These are phyloP conservation scores for Hoplias malabaricus DNA, from an alignment of 2,113 vertebrate species.

Conservation along the genomic window DNA sequence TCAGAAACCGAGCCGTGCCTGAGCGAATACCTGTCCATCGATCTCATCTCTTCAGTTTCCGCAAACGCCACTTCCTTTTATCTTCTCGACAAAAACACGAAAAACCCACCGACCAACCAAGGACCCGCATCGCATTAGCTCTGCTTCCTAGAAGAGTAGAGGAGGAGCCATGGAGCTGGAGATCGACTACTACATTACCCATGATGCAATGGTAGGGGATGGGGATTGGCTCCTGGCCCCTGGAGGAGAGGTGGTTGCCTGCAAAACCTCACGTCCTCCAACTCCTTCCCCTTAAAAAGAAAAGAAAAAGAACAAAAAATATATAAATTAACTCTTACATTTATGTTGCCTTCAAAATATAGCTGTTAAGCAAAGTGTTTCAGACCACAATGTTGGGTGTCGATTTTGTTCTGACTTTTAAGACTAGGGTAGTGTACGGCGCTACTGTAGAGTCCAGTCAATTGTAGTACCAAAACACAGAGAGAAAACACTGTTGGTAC, in stretches of 20 bases:
- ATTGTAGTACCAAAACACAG: conserved; percentile 66
- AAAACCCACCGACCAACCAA: conserved; percentile 25
- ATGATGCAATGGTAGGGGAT: conserved; percentile 64
- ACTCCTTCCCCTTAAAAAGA: conserved; percentile 40
- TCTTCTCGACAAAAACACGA: conserved; percentile 61
- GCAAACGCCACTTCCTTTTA: conserved; percentile 56
- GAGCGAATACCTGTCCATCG: conserved; percentile 95
- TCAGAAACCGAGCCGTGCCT: conserved; percentile 99
- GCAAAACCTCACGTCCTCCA: conserved; percentile 62
- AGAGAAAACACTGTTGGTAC: conserved; percentile 56
- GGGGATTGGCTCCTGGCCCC: conserved; percentile 56
- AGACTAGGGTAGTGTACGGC: conserved; percentile 67
- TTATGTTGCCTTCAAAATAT: conserved; percentile 80
- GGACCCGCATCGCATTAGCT: conserved; percentile 71
- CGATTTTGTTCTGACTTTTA: conserved; percentile 70
- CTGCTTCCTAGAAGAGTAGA: conserved; percentile 77
- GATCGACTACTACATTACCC: conserved; percentile 57
- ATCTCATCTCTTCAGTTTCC: conserved; percentile 66
- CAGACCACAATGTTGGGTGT: conserved; percentile 68
- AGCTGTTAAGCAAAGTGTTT: conserved; percentile 71
- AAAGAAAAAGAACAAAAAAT: conserved; percentile 50
- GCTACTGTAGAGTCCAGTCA: conserved; percentile 70
- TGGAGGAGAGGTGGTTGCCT: conserved; percentile 63
- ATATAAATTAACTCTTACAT: conserved; percentile 58
- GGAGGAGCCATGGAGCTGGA: conserved; percentile 61